phyloP scores from a whole-genome alignment of 1,140 invertebrate genomes.

The Stegodyphus mimosarum region DNA sequence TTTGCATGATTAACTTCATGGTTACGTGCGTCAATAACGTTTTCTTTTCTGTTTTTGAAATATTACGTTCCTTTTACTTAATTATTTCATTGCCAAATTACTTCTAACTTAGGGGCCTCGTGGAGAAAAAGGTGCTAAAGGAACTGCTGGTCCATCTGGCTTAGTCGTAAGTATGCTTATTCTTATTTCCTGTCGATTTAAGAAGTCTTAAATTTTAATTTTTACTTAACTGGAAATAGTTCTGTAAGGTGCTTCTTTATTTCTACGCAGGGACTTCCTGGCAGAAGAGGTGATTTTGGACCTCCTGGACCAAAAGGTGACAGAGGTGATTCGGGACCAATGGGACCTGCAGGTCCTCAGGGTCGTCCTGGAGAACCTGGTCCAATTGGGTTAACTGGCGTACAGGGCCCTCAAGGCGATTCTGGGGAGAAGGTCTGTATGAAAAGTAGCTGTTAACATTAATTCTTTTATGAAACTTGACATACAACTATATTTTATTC shows the following conservation, averaged over 20 bases:
- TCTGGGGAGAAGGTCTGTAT: constrained; percentile 44
- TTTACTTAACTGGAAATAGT: not conserved
- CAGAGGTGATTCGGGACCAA: constrained; percentile 78
- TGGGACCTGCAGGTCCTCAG: constrained; percentile 71
- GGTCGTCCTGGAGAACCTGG: constrained; percentile 73
- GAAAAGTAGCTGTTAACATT: no score
- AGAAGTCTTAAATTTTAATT: not conserved
- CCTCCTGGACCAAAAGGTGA: constrained; percentile 79
- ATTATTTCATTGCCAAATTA: no score
- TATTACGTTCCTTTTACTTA: no score
- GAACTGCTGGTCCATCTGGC: constrained; percentile 78
- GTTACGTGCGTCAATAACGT: no score
- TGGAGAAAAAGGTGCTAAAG: constrained; percentile 79
- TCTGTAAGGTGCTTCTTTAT: not conserved
- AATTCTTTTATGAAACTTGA: no score
- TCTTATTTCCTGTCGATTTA: not conserved
- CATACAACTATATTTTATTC: no score
- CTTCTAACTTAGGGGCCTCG: constrained; percentile 71
- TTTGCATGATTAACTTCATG: no score
- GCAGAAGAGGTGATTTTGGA: constrained; percentile 76
- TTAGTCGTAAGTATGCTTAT: constrained; percentile 72
- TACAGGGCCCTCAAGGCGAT: constrained; percentile 76
- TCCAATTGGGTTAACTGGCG: constrained; percentile 75
- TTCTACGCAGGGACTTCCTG: constrained; percentile 74
- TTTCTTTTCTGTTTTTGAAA: no score